Base-by-base conservation (phyloP, 2,113 vertebrate species). In the Onychostoma macrolepis region DNA sequence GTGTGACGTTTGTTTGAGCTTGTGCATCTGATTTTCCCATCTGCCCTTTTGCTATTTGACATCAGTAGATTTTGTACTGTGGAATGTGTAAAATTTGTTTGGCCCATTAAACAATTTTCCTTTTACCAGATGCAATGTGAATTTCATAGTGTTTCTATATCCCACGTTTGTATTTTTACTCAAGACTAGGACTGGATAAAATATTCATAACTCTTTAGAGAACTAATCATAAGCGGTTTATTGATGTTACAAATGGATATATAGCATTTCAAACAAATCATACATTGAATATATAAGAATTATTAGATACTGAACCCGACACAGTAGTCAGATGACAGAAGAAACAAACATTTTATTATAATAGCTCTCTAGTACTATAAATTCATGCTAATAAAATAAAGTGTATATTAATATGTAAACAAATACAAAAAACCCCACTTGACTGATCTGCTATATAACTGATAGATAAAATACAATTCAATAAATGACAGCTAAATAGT, bases 81-180 rank as follows among this genome's bases (percentile, higher is more conserved):
- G 28, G 33, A 77, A 77, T 41, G 41, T 81, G 36, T 58, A 58
- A 30, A 79, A 79, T 72, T n/a, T 2, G 24, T 85, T 72, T 76
- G 71, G 33, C 21, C 38, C 50, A 89, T 83, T 88, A 86, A 89
- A 88, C 36, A 11, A 1, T 72, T 86, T 83, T 38, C 26, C 58
- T 58, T 79, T 82, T 88, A 65, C 24, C 30, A 45, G 53, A 53
- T 26, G 12, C n/a, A 58, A 3, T 80, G n/a, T 81, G 28, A 24
- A 43, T 76, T 76, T 61, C 1, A 7, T 58, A 15, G 26, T 4
- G 4, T 65, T 26, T 24, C 24, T 10, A 24, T 10, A 1, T 61
- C 9, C 58, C 1, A 56, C 2, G 9, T 61, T 61, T 65, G 26
- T 61, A 61, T 11, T 12, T 63, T 63, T 67, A 67, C 65, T 7